A percentile compares a stretch with the other conserved stretches of the same genome.
Evolutionary conservation across 2,797 vertebrate species (phyloP).

Genomic region (Chanos chanos): DNA sequence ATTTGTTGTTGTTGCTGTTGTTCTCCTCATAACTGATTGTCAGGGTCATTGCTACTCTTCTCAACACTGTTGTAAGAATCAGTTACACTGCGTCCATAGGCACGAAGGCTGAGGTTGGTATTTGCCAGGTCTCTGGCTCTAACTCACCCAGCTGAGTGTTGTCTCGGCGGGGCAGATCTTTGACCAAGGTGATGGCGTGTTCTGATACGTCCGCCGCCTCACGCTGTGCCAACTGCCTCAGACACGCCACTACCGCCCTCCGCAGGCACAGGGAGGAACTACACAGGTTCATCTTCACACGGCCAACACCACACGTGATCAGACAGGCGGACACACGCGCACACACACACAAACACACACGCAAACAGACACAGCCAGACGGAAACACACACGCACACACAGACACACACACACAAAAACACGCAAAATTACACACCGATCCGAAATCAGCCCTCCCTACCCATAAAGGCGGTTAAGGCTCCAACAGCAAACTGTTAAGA

Average conservation of each 20-base stretch:
- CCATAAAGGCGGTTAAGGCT: too few species aligned
- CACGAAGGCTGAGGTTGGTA: not conserved
- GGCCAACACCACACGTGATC: constrained; percentile 19
- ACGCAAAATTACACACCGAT: not conserved
- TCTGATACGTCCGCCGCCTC: constrained; percentile 86
- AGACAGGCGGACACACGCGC: constrained; percentile 12
- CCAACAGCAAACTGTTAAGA: too few species aligned
- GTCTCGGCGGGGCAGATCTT: constrained; percentile 73
- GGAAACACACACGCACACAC: not conserved
- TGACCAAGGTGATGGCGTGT: constrained; percentile 79
- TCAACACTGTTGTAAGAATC: too few species aligned
- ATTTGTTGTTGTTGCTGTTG: too few species aligned
- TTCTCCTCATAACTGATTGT: too few species aligned
- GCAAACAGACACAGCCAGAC: not conserved
- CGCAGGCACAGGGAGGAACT: constrained; percentile 83
- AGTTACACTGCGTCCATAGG: too few species aligned
- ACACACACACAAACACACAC: too few species aligned
- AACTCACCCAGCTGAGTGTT: constrained; percentile 76
- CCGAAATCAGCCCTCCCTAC: not conserved
- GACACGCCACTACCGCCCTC: constrained; percentile 82
- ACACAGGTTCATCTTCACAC: constrained; percentile 80
- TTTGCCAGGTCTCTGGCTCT: not conserved
- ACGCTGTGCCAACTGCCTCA: constrained; percentile 86
- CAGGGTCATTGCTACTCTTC: too few species aligned
- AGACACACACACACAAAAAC: too few species aligned